These are phyloP conservation scores for Nycteola revayana DNA, from an alignment of 2,888 invertebrate species.

Conservation along the genomic window DNA sequence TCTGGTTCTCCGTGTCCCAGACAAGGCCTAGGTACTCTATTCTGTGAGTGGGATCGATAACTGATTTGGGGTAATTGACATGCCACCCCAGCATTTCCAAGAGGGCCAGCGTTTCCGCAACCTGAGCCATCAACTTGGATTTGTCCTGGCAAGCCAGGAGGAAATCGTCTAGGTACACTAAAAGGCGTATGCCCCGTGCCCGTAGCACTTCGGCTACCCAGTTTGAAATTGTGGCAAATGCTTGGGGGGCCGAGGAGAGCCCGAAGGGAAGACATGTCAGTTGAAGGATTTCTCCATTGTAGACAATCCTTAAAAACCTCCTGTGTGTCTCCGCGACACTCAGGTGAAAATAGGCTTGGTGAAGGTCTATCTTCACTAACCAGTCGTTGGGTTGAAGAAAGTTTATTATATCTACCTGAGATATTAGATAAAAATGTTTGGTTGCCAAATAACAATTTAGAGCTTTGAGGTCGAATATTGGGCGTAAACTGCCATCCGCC, in stretches of 20 bases:
- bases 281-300: slow-evolving; percentile 6
- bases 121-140: slow-evolving; percentile 1
- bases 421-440: slow-evolving; percentile 23
- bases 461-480: slow-evolving; percentile 26
- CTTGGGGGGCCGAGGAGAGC: slow-evolving; percentile 5
- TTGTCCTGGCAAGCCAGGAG: slow-evolving; percentile 2
- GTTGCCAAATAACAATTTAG: slow-evolving; percentile 15
- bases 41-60: slow-evolving; percentile 10
- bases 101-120: too few relatives aligned
- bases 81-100: slow-evolving; percentile 21
- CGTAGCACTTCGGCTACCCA: slow-evolving; percentile 5
- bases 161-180: slow-evolving; percentile 11
- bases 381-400: slow-evolving; percentile 20
- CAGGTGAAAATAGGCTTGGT: too few relatives aligned
- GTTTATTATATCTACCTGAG: slow-evolving; percentile 12
- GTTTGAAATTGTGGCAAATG: slow-evolving; percentile 6
- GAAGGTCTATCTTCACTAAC: too few relatives aligned
- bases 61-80: slow-evolving; percentile 19
- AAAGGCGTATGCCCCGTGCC: not conserved
- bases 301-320: slow-evolving; percentile 8
- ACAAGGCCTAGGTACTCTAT: slow-evolving; percentile 20
- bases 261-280: too few relatives aligned
- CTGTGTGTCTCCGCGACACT: too few relatives aligned
- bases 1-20: too few relatives aligned
- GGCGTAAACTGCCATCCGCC: slow-evolving; percentile 20